Evolutionary conservation across 2,797 vertebrate genomes (phyloP).

Genomic region (Sarcophilus harrisii): DNA sequence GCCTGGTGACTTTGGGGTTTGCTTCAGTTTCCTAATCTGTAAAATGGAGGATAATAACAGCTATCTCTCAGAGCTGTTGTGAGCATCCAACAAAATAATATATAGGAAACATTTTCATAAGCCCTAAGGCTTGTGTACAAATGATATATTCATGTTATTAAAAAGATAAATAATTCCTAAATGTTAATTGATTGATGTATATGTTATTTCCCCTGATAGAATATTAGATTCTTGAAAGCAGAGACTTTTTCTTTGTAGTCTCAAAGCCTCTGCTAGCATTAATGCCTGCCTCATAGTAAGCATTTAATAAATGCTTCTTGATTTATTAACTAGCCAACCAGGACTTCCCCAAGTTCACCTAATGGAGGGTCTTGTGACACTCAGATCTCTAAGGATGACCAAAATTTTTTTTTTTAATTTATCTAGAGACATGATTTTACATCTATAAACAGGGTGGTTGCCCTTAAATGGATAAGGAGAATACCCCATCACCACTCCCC

Average conservation of each 20-base stretch:
- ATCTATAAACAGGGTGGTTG: not conserved
- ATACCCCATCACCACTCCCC: not conserved
- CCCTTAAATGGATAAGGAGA: not conserved
- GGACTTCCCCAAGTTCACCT: not conserved
- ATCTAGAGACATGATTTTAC: not conserved
- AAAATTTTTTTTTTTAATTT: not conserved
- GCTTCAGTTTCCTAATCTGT: not conserved
- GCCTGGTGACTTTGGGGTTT: not conserved
- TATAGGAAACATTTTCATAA: not conserved
- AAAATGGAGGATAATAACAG: not conserved
- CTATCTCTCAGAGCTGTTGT: not conserved
- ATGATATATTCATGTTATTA: not conserved
- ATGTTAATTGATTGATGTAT: not conserved
- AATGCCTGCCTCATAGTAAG: not conserved
- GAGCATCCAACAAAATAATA: not conserved
- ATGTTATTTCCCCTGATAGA: not conserved
- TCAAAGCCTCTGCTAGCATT: not conserved
- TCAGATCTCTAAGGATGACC: not conserved
- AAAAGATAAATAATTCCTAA: not conserved
- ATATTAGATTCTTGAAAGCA: not conserved
- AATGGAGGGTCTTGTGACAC: not conserved
- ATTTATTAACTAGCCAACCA: not conserved
- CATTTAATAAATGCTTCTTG: not conserved
- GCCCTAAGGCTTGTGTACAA: not conserved
- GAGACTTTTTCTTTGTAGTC: not conserved